Conservation (phyloP, 2,888 invertebrate genomes). For the Trichogramma dendrolimi region DNA sequence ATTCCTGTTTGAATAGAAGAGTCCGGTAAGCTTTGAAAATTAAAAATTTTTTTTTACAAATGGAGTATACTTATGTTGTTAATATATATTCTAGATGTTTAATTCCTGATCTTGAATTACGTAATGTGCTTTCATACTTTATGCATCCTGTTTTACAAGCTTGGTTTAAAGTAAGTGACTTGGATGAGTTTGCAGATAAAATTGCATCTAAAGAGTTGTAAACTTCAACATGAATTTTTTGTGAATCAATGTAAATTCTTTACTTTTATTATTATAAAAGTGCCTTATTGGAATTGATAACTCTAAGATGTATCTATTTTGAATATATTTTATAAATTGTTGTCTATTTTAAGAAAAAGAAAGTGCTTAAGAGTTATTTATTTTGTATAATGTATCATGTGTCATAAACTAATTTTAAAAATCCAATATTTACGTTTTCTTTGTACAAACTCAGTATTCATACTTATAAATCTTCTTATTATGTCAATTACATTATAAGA, state of each 20-base stretch:
- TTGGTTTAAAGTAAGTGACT: constrained; percentile 41
- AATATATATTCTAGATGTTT: constrained; percentile 37
- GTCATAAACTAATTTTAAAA: no score
- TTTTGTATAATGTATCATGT: no score
- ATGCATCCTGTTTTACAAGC: constrained; percentile 44
- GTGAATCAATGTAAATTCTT: not conserved
- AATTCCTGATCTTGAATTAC: constrained; percentile 38
- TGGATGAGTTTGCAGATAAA: constrained; percentile 37
- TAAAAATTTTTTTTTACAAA: constrained; percentile 4
- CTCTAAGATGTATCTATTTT: no score
- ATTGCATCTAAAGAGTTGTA: constrained; percentile 38
- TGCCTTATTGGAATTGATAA: no score
- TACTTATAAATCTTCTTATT: no score
- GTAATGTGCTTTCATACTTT: constrained; percentile 30
- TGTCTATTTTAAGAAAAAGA: no score
- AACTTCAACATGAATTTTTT: constrained; percentile 2
- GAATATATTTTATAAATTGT: no score
- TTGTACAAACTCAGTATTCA: no score
- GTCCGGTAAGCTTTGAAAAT: constrained; percentile 35
- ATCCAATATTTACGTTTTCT: no score
- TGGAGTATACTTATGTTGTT: not conserved
- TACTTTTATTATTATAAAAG: no score
- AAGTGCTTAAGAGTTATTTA: no score
- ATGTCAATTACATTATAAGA: no score
- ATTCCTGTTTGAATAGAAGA: constrained; percentile 39